These are phyloP conservation scores for Ornithorhynchus anatinus DNA, from an alignment of 2,113 vertebrate species.

Conservation along the genomic window DNA sequence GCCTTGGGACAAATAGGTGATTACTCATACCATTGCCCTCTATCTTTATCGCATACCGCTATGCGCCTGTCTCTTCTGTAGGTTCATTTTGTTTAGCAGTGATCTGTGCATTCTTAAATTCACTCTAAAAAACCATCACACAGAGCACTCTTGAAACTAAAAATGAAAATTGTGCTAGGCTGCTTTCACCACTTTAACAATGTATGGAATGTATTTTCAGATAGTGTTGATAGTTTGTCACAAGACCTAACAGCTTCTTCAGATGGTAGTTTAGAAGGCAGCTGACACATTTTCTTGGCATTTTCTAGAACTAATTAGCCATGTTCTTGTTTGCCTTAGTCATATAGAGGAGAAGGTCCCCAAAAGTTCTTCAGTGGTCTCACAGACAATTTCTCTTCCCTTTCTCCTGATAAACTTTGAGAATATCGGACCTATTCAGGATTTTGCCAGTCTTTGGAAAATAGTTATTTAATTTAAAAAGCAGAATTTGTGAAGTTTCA, in stretches of 20 bases:
- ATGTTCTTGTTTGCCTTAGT: conserved; percentile 32
- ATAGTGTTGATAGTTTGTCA: neutral
- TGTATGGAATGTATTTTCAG: neutral
- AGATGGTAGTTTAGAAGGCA: neutral
- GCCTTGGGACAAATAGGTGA: too few species aligned
- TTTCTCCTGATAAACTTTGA: neutral
- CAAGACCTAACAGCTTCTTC: neutral
- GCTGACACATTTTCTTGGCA: conserved; percentile 6
- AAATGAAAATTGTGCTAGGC: neutral
- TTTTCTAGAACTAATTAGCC: conserved; percentile 48
- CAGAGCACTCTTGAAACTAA: neutral
- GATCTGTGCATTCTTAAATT: neutral
- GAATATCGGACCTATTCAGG: neutral
- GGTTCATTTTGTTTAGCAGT: neutral
- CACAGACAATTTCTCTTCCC: neutral
- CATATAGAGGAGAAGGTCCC: conserved; percentile 12
- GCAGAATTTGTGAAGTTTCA: too few species aligned
- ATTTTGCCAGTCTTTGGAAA: neutral
- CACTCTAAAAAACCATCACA: neutral
- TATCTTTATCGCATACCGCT: neutral
- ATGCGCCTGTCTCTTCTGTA: neutral
- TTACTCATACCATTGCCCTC: too few species aligned
- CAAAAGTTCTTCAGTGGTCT: neutral
- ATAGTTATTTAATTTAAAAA: rapidly evolving
- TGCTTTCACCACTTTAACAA: neutral